Evolutionary conservation across 2,888 invertebrate genomes (phyloP), one percentile per base, ranked within the genome.

Genomic region (Cylindroiulus punctatus): DNA sequence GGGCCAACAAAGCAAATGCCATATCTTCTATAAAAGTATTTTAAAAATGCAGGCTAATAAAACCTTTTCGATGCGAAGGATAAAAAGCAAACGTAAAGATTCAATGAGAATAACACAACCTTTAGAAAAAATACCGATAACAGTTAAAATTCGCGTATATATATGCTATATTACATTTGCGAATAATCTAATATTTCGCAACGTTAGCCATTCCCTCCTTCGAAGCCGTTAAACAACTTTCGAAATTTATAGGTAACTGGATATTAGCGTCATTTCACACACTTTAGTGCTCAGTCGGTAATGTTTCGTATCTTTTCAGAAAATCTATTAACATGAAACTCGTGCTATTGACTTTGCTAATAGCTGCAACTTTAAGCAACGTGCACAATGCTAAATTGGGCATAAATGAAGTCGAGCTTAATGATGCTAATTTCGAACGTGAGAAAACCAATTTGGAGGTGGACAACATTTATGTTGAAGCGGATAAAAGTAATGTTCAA

Each of bases 371-470:
- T 30, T 30, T 30, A 0, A 26, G 7, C 76, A 76, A 30, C 12
- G 76, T 76, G 7, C 76, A 76, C 30, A 76, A 76, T 76, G 76
- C 76, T 30, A 76, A 30, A 30, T 76, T 76, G 2, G 76, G 30
- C 26, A 26, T 76, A 14, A 14, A 76, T 17, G 76, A 76, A 30
- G 30, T 30, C 2, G 12, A 30, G 0, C 14, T 30, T 76, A 30
- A 30, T 12, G 30, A 76, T 30, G 14, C 14, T 76, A 14, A 30
- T 76, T 14, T 4, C 2, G 17, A 76, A 30, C 26, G 3, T 76
- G 76, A 76, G 10, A 14, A 76, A 30, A 76, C 12, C 76, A 30
- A 7, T 76, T 8, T 30, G 30, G 30, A 3, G 10, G 2, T 14
- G 30, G 76, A 76, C 76, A 4, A 14, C 76, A 17, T 76, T 17